Base-by-base conservation (phyloP, 2,113 vertebrate species). In the Dissostichus mawsoni region DNA sequence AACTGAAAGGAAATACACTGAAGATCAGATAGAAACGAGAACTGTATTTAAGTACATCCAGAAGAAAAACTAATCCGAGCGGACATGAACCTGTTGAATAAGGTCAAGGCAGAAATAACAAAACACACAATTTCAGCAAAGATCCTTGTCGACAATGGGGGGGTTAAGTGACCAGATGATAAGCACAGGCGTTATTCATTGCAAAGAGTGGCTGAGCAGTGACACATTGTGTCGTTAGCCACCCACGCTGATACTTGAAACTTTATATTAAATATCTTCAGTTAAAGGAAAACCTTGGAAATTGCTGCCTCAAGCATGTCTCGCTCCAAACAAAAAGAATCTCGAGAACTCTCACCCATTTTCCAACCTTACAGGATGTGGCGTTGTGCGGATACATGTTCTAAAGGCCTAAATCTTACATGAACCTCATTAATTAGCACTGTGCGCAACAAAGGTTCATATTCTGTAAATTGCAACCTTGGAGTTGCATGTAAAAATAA, bases 381-480 rank as follows among this genome's bases (percentile, higher is more conserved):
- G 2, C 44, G 61, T 80, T 74, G 64, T 47, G 70, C 14, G 74
- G 76, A 85, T 57, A 81, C 63, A 3, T 13, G 58, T 70, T 75
- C 63, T 29, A 13, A 62, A 55, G 23, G 41, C 61, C 56, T 63
- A 36, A 57, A 63, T 58, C 61, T 1, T 18, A 13, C 53, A 45
- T 23, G 48, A 57, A 74, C 44, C 23, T 51, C 51, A 55, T 75
- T 87, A 75, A 88, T 92, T 81, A 85, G 53, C 57, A 45, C 53
- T 4, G 8, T 36, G 29, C 11, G 4, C 69, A 53, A 55, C 47
- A 62, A 12, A 59, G 44, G 66, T 84, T 84, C 82, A 87, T 88
- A 74, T 79, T 80, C 23, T 9, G 81, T 72, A 80, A 82, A 83
- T 47, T 62, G 52, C 53, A 79, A 69, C 71, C 76, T 75, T 84